Evolutionary conservation across 2,113 vertebrate genomes (phyloP), one percentile per base, ranked within the genome.

Genomic region (Leptosomus discolor): DNA sequence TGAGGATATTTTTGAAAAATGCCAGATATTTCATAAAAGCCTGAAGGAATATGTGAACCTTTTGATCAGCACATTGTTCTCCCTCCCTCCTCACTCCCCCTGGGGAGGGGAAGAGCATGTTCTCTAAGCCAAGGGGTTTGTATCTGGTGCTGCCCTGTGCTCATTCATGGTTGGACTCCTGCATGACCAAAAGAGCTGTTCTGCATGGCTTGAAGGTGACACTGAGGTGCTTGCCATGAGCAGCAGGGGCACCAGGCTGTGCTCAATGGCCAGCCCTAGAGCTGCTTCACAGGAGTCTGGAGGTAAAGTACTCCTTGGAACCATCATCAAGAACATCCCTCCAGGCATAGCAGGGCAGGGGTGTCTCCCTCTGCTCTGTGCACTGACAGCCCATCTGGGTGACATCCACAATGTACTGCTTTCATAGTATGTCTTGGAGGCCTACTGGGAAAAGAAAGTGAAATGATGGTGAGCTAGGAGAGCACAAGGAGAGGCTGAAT

Each of bases 291-390:
- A 21, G 27, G 21, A 18, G 23, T 48, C 4, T 36, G n/a, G 26
- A 22, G 6, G 18, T 39, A 75, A 75, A 60, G 21, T 43, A 9
- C 12, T 46, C 15, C 36, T 20, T 2, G 3, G 30, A 23, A 67
- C 39, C 36, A 26, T 12, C 8, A 21, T 12, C 1, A 4, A 61
- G 22, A 51, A 39, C 7, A 0, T 68, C 17, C 15, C n/a, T 67
- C 13, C 14, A 69, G 87, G 14, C 7, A 36, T 0, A 0, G 51
- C 5, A 51, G 36, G 37, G 11, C 17, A 73, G 29, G 17, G 16
- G 3, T 56, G 11, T 76, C 32, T 88, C 12, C 12, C 17, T 84
- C 41, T 73, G 11, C 16, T 63, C n/a, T 81, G 14, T 0, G 0
- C 18, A 27, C 51, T 57, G 34, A 46, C 54, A 81, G 37, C 16